These are phyloP conservation scores for Epirrita christyi DNA, from an alignment of 2,888 invertebrate species.

Conservation along the genomic window DNA sequence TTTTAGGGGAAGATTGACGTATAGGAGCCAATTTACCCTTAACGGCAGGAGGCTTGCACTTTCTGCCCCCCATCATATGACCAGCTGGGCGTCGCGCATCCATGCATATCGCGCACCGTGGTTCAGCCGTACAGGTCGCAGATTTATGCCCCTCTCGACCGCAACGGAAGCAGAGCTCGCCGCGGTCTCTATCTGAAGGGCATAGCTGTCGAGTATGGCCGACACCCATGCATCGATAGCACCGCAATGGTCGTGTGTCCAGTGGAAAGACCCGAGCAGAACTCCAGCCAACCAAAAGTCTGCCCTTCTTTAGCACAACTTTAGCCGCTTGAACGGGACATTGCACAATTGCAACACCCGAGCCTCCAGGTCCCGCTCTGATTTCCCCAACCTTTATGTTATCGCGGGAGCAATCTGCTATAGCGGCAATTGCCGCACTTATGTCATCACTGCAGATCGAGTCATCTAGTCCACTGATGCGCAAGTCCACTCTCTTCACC, in stretches of 20 bases:
- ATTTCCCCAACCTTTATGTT: neutral
- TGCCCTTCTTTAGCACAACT: neutral
- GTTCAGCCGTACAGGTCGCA: neutral
- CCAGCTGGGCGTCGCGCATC: neutral
- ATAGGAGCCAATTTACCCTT: neutral
- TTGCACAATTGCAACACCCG: neutral
- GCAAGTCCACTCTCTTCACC: conserved; percentile 1
- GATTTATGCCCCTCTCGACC: conserved; percentile 1
- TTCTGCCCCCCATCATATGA: conserved; percentile 6
- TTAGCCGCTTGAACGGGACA: neutral
- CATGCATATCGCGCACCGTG: conserved; percentile 4
- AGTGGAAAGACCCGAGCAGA: neutral
- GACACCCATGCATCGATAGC: neutral
- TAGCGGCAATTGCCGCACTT: neutral
- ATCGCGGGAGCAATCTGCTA: neutral
- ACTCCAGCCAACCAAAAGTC: neutral
- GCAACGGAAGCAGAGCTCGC: conserved; percentile 4
- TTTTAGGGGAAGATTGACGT: too few relatives aligned
- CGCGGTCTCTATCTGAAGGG: neutral
- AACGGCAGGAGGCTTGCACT: neutral
- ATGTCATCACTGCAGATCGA: neutral
- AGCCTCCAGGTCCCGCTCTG: neutral
- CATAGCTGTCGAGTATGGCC: neutral
- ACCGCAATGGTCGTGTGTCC: neutral
- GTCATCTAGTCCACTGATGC: conserved; percentile 10